Evolutionary conservation across 1,140 invertebrate species (phyloP).

Genomic region (Drosophila tsacasi): DNA sequence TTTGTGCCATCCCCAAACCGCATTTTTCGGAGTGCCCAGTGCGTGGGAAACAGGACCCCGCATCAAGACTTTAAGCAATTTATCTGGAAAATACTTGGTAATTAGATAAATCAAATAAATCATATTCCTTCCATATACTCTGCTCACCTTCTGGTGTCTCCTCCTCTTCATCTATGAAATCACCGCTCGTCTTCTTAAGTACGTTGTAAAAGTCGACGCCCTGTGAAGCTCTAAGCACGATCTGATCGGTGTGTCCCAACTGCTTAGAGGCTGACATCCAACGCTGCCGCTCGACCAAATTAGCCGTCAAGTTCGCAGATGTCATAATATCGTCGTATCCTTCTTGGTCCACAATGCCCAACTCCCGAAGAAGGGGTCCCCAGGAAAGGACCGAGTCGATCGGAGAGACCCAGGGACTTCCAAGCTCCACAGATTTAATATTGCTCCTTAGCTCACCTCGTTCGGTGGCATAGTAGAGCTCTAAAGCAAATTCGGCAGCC

Average conservation of each 20-base stretch:
- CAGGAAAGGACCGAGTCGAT: slow-evolving; percentile 92
- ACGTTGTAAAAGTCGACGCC: slow-evolving; percentile 94
- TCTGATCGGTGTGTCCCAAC: slow-evolving; percentile 88
- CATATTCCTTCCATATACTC: background rate
- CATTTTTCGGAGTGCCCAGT: slow-evolving; percentile 87
- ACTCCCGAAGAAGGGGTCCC: slow-evolving; percentile 87
- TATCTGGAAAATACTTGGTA: slow-evolving; percentile 31
- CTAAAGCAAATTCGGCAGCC: slow-evolving; percentile 90
- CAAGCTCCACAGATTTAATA: slow-evolving; percentile 91
- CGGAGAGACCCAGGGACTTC: slow-evolving; percentile 94
- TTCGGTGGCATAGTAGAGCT: slow-evolving; percentile 87
- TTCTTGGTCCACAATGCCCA: slow-evolving; percentile 88
- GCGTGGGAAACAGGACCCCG: slow-evolving; percentile 87
- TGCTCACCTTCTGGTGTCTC: slow-evolving; percentile 28
- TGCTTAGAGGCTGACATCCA: slow-evolving; percentile 88
- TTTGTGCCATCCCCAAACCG: slow-evolving; percentile 88
- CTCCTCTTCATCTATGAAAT: slow-evolving; percentile 62
- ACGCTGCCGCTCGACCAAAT: slow-evolving; percentile 86
- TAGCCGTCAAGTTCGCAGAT: slow-evolving; percentile 86
- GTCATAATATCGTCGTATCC: slow-evolving; percentile 87
- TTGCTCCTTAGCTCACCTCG: slow-evolving; percentile 89
- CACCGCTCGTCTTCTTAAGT: slow-evolving; percentile 84
- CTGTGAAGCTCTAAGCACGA: slow-evolving; percentile 87
- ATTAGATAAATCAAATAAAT: background rate
- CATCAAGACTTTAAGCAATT: slow-evolving; percentile 59